phyloP scores from a whole-genome alignment of 2,888 invertebrate species.

The Cataglyphis albicans region DNA sequence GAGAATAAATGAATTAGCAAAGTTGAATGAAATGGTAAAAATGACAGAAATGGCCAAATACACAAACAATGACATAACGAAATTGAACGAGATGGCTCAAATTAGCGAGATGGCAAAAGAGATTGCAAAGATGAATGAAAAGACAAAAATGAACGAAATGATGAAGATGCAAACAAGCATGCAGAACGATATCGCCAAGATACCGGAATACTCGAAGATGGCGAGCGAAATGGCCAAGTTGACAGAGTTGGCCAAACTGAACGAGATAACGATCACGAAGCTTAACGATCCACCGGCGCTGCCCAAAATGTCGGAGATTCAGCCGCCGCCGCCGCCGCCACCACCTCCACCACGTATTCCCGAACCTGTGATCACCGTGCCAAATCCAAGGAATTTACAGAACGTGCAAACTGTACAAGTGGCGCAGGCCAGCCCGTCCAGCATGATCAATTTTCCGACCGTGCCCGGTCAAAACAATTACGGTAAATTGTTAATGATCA shows the following conservation, averaged over 20 bases:
- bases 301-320: conserved; percentile 43
- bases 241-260: conserved; percentile 84
- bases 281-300: conserved; percentile 82
- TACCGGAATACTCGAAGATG: conserved; percentile 84
- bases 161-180: conserved; percentile 84
- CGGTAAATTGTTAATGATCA: conserved; percentile 85
- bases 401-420: conserved; percentile 83
- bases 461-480: conserved; percentile 85
- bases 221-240: conserved; percentile 84
- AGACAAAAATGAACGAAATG: conserved; percentile 85
- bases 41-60: conserved; percentile 85
- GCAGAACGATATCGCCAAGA: conserved; percentile 84
- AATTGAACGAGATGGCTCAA: conserved; percentile 82
- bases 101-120: conserved; percentile 85
- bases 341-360: conserved; percentile 83
- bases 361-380: conserved; percentile 85
- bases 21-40: conserved; percentile 85
- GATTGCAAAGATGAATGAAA: conserved; percentile 85
- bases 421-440: conserved; percentile 84
- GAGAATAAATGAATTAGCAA: conserved; percentile 84
- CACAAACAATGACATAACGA: conserved; percentile 81
- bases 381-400: conserved; percentile 84
- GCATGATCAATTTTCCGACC: conserved; percentile 83
- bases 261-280: conserved; percentile 85
- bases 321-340: conserved; percentile 75